A percentile compares a stretch with the other conserved stretches of the same genome.
These are phyloP conservation scores for Cyaniris semiargus DNA, from an alignment of 2,888 invertebrate species.

Conservation along the genomic window DNA sequence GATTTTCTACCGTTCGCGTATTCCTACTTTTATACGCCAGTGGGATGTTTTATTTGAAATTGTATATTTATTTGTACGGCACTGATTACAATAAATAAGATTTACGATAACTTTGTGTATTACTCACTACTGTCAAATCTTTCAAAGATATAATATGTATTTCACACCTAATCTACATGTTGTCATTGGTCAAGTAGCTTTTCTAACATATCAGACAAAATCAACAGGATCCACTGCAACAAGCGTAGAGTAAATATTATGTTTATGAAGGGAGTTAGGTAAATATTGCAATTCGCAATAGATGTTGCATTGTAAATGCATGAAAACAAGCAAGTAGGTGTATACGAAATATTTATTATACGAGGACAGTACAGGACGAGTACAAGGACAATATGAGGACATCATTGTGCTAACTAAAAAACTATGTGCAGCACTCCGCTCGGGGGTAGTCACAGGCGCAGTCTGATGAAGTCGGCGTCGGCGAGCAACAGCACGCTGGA, in stretches of 20 bases:
- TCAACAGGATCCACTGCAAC: too few species aligned
- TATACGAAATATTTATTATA: background rate
- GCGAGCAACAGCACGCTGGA: slow-evolving; percentile 65
- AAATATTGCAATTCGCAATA: too few species aligned
- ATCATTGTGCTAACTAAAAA: slow-evolving; percentile 12
- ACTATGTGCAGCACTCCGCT: slow-evolving; percentile 62
- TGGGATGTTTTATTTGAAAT: slow-evolving; percentile 8
- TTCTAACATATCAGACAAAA: too few species aligned
- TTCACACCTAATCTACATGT: too few species aligned
- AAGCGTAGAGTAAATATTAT: too few species aligned
- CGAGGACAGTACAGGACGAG: background rate
- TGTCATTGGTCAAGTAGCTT: too few species aligned
- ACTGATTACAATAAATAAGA: slow-evolving; percentile 16
- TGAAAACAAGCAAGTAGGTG: background rate
- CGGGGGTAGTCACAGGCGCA: slow-evolving; percentile 69
- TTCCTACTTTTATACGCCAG: slow-evolving; percentile 14
- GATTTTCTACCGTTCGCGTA: slow-evolving; percentile 6
- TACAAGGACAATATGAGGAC: background rate
- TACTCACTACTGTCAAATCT: background rate
- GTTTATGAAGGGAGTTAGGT: too few species aligned
- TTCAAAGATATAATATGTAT: too few species aligned
- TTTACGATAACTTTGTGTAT: background rate
- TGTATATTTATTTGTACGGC: slow-evolving; percentile 14
- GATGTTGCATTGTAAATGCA: too few species aligned
- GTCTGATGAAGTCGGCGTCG: slow-evolving; percentile 64